phyloP scores from a whole-genome alignment of 2,113 vertebrate species.

The Chaetodon trifascialis region DNA sequence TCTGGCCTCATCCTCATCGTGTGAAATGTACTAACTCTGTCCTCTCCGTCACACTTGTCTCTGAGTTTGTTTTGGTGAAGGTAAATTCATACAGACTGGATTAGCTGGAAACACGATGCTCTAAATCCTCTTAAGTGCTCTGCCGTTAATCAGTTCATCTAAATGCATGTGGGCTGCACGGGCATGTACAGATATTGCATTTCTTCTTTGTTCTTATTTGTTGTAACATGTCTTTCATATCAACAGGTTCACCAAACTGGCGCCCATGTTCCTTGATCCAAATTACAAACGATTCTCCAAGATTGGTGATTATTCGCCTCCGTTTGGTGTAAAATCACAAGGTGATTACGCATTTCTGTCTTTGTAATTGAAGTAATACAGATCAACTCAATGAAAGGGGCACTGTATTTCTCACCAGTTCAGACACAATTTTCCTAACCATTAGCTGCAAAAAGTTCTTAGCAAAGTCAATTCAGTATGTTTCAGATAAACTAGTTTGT shows the following conservation, averaged over 20 bases:
- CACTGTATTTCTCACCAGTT: background rate
- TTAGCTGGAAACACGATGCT: conserved; percentile 50
- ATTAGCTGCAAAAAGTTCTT: background rate
- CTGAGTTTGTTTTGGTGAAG: conserved; percentile 34
- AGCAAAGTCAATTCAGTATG: no score
- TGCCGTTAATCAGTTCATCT: conserved; percentile 40
- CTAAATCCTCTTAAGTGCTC: conserved; percentile 63
- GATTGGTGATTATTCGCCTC: conserved; percentile 67
- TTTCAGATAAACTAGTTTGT: no score
- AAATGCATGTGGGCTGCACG: conserved; percentile 19
- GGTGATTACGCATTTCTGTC: conserved; percentile 53
- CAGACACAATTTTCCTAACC: no score
- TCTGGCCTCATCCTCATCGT: background rate
- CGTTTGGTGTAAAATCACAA: conserved; percentile 80
- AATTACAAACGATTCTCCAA: conserved; percentile 73
- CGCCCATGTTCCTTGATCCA: conserved; percentile 78
- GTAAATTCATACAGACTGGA: conserved; percentile 45
- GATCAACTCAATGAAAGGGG: background rate
- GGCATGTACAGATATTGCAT: conserved; percentile 4
- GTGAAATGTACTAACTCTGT: background rate
- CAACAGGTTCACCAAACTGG: conserved; percentile 73
- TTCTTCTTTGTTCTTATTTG: conserved; percentile 21
- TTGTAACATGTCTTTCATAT: conserved; percentile 43
- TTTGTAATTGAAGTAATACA: background rate
- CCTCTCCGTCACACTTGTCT: conserved; percentile 8